A percentile compares a stretch with the other conserved stretches of the same genome.
Evolutionary conservation across 2,888 invertebrate genomes (phyloP).

Genomic region (Sesia apiformis): DNA sequence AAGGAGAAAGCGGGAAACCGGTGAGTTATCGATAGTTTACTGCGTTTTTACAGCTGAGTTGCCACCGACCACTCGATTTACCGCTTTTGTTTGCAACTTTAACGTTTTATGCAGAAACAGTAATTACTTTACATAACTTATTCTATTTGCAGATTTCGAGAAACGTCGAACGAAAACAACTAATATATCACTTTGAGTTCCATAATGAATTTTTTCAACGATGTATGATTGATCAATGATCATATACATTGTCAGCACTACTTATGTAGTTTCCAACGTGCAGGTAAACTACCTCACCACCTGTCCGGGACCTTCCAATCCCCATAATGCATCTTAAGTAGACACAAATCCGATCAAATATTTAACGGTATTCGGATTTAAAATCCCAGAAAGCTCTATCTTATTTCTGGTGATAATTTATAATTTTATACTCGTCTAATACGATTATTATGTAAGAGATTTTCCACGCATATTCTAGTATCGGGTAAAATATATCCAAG

Average conservation of each 20-base stretch:
- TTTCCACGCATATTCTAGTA: constrained; percentile 4
- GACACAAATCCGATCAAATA: constrained; percentile 68
- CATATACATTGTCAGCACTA: no score
- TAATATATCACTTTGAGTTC: no score
- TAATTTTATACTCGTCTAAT: constrained; percentile 30
- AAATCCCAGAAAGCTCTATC: constrained; percentile 28
- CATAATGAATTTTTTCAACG: no score
- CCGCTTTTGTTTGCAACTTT: no score
- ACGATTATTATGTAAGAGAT: constrained; percentile 39
- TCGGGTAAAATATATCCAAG: no score
- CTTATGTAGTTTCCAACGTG: background rate
- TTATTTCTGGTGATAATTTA: constrained; percentile 44
- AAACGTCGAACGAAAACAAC: no score
- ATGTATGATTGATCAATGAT: no score
- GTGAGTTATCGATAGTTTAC: constrained; percentile 41
- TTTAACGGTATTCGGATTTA: constrained; percentile 58
- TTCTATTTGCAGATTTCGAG: no score
- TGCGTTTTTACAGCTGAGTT: constrained; percentile 21
- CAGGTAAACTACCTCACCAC: constrained; percentile 1
- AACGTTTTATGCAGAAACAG: no score
- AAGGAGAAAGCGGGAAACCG: constrained; percentile 55
- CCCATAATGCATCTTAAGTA: constrained; percentile 43
- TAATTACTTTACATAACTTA: no score
- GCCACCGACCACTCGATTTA: no score
- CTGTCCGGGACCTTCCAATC: constrained; percentile 10